Conservation (phyloP, 1,140 invertebrate species). For the Saccostrea cuccullata region DNA sequence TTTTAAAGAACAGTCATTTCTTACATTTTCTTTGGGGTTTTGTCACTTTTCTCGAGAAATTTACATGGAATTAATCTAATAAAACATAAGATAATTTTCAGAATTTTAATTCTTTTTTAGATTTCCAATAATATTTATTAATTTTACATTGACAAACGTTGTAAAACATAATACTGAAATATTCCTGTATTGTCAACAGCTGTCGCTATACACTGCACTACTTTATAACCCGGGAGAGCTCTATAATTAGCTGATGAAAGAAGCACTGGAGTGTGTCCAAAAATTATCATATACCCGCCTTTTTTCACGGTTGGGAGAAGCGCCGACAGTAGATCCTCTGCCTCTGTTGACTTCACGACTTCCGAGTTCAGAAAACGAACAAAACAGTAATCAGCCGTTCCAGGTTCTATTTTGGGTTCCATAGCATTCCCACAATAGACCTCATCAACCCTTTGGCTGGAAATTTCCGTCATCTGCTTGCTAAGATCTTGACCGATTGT, state of each 20-base stretch:
- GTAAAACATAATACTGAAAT: conserved; percentile 65
- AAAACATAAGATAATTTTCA: too few relatives aligned
- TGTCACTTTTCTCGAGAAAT: too few relatives aligned
- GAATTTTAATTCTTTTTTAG: too few relatives aligned
- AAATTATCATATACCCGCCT: conserved; percentile 63
- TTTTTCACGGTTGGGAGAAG: conserved; percentile 56
- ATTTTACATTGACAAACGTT: conserved; percentile 36
- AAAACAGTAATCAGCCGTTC: conserved; percentile 60
- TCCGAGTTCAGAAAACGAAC: conserved; percentile 66
- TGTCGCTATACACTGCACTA: conserved; percentile 56
- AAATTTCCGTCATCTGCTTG: conserved; percentile 63
- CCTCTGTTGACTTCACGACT: conserved; percentile 61
- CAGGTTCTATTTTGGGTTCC: conserved; percentile 58
- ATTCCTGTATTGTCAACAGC: conserved; percentile 58
- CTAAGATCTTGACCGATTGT: conserved; percentile 66
- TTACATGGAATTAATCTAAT: too few relatives aligned
- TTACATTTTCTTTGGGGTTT: too few relatives aligned
- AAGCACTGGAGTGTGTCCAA: conserved; percentile 67
- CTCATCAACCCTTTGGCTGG: conserved; percentile 60
- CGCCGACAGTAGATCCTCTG: conserved; percentile 55
- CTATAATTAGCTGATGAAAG: conserved; percentile 62
- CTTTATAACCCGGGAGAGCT: conserved; percentile 47
- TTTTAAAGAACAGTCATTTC: too few relatives aligned
- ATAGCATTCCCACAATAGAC: conserved; percentile 64
- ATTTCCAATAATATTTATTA: too few relatives aligned